Evolutionary conservation across 2,113 vertebrate species (phyloP), one percentile per base, ranked within the genome.

Genomic region (Eclectus roratus): DNA sequence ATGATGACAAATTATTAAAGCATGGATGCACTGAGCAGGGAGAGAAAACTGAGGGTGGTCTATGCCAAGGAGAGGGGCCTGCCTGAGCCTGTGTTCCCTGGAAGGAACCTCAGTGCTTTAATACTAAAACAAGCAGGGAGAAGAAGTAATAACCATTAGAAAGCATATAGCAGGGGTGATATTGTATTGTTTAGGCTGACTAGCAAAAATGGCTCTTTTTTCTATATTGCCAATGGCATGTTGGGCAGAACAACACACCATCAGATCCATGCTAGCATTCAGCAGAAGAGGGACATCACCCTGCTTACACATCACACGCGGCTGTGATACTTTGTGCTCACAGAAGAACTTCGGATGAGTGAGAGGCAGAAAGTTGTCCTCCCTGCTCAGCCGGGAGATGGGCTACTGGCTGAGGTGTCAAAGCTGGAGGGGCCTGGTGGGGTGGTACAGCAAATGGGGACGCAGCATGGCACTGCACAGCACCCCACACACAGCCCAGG

Each of bases 281-380:
- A 11, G 27, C 3, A 0, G 50, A 41, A 91, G 55, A 68, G 52
- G 63, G 16, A 49, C 47, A 68, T 17, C 37, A 25, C 20, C 31
- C 27, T 53, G 23, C 55, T 50, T 13, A 47, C 18, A 5, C 0
- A 0, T 19, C 72, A 64, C 29, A 4, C 3, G 29, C 0, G 0
- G 14, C 28, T 58, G 55, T 18, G 24, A 39, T 18, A 25, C 33
- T 56, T 61, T 0, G 17, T 28, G 44, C 39, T 72, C 21, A 4
- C 6, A 3, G 56, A 37, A 86, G 66, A 86, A 80, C 35, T 39
- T 37, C 12, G 29, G 19, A 33, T 7, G 61, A 15, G 37, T 7
- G 37, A 46, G 52, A 53, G 66, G 44, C 43, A 33, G 49, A 50
- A 90, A 43, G 21, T 12, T 61, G 7, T 50, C 35, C 55, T 55